Conservation (phyloP, 2,113 vertebrate species). For the Crotalus tigris region DNA sequence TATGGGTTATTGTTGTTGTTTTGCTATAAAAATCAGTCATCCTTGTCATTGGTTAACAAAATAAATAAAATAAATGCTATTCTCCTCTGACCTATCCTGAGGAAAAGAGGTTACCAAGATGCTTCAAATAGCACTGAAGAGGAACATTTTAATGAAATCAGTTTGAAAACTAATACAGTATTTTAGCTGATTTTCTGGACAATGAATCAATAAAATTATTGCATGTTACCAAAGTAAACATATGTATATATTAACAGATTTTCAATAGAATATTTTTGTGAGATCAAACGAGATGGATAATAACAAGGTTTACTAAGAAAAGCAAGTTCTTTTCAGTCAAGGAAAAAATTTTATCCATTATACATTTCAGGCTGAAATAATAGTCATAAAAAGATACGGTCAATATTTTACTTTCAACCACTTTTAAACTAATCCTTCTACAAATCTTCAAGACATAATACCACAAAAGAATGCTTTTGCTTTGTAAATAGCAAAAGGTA, state of each 20-base stretch:
- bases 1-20: not conserved
- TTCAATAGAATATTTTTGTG: not conserved
- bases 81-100: not conserved
- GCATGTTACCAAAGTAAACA: not conserved
- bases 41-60: not conserved
- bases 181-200: not conserved
- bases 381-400: not conserved
- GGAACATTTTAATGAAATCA: not conserved
- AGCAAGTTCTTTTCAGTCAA: not conserved
- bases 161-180: not conserved
- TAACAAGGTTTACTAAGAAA: not conserved
- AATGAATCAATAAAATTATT: not conserved
- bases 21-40: constrained; percentile 16
- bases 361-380: not conserved
- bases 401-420: not conserved
- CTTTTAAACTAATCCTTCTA: not conserved
- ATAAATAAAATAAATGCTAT: constrained; percentile 19
- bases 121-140: not conserved
- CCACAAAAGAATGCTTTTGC: not conserved
- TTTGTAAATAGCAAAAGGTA: not conserved
- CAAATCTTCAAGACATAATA: not conserved
- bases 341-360: not conserved
- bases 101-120: not conserved
- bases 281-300: not conserved
- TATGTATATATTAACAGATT: not conserved